These are phyloP conservation scores for Xestia rhomboidea DNA, from an alignment of 2,888 invertebrate genomes.

Conservation along the genomic window DNA sequence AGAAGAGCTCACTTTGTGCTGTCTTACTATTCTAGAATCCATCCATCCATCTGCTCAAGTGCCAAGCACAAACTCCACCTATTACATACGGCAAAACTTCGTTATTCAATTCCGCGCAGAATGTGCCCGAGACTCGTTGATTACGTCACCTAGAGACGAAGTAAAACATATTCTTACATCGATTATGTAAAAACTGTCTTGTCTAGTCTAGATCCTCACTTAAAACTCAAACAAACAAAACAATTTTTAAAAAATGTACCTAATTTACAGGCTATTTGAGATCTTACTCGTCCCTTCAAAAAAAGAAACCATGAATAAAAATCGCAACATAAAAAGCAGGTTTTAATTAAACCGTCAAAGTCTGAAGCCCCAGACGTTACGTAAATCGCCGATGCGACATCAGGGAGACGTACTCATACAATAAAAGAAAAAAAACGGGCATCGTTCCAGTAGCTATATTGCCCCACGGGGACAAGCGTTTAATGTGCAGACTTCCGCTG, in stretches of 20 bases:
- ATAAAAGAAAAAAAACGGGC: constrained; percentile 51
- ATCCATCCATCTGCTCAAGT: not conserved
- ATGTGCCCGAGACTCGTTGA: constrained; percentile 10
- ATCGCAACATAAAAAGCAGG: constrained; percentile 16
- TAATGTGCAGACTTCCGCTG: constrained; percentile 44
- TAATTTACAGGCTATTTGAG: not conserved
- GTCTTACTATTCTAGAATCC: not conserved
- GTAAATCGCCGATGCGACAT: constrained; percentile 54
- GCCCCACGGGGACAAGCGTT: constrained; percentile 49
- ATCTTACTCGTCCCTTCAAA: not conserved
- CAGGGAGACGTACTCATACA: constrained; percentile 31
- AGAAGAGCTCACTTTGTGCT: not conserved
- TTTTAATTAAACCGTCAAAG: constrained; percentile 46
- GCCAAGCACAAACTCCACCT: not conserved
- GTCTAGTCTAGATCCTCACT: not conserved
- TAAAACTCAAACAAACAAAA: not conserved
- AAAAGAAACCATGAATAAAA: constrained; percentile 3
- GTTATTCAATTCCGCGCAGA: constrained; percentile 12
- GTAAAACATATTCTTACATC: not conserved
- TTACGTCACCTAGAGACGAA: constrained; percentile 3
- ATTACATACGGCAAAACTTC: constrained; percentile 3
- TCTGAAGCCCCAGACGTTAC: constrained; percentile 50
- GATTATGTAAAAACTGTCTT: not conserved
- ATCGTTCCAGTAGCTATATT: constrained; percentile 58
- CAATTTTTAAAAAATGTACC: not conserved